Evolutionary conservation across 1,140 invertebrate species (phyloP), one percentile per base, ranked within the genome.

Genomic region (Apis mellifera): DNA sequence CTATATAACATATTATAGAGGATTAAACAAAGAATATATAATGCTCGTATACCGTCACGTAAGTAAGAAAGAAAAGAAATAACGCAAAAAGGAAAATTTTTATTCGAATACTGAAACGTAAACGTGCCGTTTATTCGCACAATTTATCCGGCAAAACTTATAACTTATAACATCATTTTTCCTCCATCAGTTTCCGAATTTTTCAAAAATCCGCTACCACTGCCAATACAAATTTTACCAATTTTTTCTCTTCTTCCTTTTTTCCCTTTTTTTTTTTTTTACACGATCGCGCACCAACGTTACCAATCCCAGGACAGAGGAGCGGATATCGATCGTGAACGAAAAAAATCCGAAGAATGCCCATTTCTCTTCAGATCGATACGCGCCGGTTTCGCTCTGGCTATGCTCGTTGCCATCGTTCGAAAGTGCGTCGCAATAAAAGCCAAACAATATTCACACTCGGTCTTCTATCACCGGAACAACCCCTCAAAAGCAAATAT

Each of bases 401-500:
- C 19, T 50, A 55, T n/a, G 50, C 50, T 32, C 32, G 32, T 32
- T 32, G 42, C 42, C 32, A 48, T 65, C 50, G n/a, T 68, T 50
- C 50, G 60, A 54, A 74, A 9, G 23, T 17, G 50, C 54, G 54
- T 17, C 9, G 72, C 79, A 76, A 82, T 76, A 68, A 76, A 76
- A 68, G 79, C 64, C 73, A 76, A 82, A 82, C 79, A 76, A 82
- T 82, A 82, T 82, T 82, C 79, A 32, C 72, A 50, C 13, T 65
- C 64, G 73, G 72, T 74, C 64, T 76, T 76, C 79, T 59, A 82
- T 82, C 72, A 60, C 55, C 50, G 64, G 73, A 68, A 66, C 79
- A 76, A 82, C 79, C 79, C 79, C 79, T 82, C 79, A 76, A 82
- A 81, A 82, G 48, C 72, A 76, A 68, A 82, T 68, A 75, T 48